A percentile compares a stretch with the other conserved stretches of the same genome.
phyloP scores from a whole-genome alignment of 2,888 invertebrate genomes.

The Nebria salina region DNA sequence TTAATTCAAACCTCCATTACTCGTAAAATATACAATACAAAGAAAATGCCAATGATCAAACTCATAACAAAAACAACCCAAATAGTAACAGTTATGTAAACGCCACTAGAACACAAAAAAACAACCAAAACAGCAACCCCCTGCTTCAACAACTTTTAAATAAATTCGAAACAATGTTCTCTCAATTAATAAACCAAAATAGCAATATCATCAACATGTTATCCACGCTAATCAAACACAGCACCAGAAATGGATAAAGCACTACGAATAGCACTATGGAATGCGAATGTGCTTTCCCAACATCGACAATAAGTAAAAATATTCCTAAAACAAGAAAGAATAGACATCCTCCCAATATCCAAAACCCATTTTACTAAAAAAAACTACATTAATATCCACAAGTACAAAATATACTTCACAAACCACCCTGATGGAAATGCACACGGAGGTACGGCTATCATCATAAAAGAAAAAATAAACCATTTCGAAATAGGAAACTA shows the following conservation, averaged over 20 bases:
- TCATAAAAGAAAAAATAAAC: too few relatives aligned
- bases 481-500: too few relatives aligned
- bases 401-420: too few relatives aligned
- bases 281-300: constrained; percentile 35
- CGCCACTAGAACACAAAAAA: constrained; percentile 2
- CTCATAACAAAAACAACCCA: neutral
- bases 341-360: constrained; percentile 38
- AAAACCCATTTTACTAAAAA: constrained; percentile 48
- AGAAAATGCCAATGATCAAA: neutral
- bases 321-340: constrained; percentile 41
- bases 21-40: too few relatives aligned
- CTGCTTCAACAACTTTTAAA: constrained; percentile 26
- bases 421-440: too few relatives aligned
- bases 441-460: too few relatives aligned
- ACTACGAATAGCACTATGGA: constrained; percentile 34
- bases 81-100: constrained; percentile 4
- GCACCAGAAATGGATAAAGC: constrained; percentile 13
- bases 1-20: too few relatives aligned
- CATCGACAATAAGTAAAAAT: constrained; percentile 33
- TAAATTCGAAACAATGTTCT: constrained; percentile 37
- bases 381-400: too few relatives aligned
- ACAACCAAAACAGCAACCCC: neutral
- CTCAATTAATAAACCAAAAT: constrained; percentile 30
- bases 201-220: constrained; percentile 32
- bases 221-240: too few relatives aligned